Evolutionary conservation across 2,888 invertebrate genomes (phyloP).

Genomic region (Abscondita cerata): DNA sequence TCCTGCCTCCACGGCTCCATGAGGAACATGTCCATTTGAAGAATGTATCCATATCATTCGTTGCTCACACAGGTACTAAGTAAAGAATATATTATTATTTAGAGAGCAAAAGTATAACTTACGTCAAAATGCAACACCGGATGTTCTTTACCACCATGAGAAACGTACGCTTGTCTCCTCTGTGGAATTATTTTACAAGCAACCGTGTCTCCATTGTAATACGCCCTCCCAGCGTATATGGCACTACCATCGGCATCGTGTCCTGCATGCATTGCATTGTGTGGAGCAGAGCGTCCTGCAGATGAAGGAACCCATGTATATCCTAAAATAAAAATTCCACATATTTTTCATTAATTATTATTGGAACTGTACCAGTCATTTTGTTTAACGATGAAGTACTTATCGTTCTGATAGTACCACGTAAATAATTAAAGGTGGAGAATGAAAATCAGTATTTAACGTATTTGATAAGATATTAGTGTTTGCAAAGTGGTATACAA

Average conservation of each 20-base stretch:
- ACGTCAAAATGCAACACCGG: slow-evolving; percentile 31
- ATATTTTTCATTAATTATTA: too few relatives aligned
- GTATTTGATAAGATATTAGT: too few relatives aligned
- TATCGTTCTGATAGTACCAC: too few relatives aligned
- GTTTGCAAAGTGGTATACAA: too few relatives aligned
- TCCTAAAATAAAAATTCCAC: slow-evolving; percentile 22
- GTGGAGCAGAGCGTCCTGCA: slow-evolving; percentile 15
- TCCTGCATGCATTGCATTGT: slow-evolving; percentile 29
- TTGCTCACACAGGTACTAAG: slow-evolving; percentile 24
- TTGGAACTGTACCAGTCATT: not conserved
- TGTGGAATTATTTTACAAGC: slow-evolving; percentile 39
- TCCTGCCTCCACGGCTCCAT: slow-evolving; percentile 55
- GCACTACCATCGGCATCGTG: slow-evolving; percentile 33
- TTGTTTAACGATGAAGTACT: too few relatives aligned
- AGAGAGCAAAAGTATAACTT: too few relatives aligned
- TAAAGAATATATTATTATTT: too few relatives aligned
- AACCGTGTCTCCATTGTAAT: slow-evolving; percentile 32
- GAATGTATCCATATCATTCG: slow-evolving; percentile 38
- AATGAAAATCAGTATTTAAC: too few relatives aligned
- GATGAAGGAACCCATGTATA: slow-evolving; percentile 22
- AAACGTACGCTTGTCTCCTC: slow-evolving; percentile 32
- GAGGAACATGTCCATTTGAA: slow-evolving; percentile 49
- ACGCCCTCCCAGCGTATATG: slow-evolving; percentile 35
- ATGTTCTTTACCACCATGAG: slow-evolving; percentile 31
- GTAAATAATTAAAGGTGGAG: too few relatives aligned